Evolutionary conservation across 2,888 invertebrate species (phyloP).

Genomic region (Chydorus sphaericus): DNA sequence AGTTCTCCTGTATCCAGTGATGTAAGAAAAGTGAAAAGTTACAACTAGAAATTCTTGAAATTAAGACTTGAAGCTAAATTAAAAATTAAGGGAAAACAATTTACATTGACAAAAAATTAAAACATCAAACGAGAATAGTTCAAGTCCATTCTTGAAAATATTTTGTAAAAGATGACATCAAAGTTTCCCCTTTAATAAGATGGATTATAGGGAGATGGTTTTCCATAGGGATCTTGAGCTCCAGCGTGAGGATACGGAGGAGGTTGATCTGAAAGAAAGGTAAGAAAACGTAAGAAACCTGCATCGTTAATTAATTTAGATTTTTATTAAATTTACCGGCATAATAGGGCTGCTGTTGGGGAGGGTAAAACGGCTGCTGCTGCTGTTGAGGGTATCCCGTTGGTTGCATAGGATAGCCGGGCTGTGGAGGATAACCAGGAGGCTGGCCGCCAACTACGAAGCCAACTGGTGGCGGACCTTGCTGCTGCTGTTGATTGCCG

Average conservation of each 20-base stretch:
- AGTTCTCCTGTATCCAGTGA: no score
- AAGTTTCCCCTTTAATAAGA: no score
- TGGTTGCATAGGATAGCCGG: not conserved
- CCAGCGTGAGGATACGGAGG: not conserved
- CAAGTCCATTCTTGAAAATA: no score
- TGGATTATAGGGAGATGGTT: slow-evolving; percentile 6
- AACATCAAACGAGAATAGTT: no score
- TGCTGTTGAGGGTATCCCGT: not conserved
- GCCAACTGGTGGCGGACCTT: not conserved
- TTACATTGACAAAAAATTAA: no score
- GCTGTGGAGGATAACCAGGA: not conserved
- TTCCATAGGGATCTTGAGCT: not conserved
- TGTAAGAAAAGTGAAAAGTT: no score
- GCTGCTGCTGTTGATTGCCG: no score
- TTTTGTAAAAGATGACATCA: no score
- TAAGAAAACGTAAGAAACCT: not conserved
- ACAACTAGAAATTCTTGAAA: no score
- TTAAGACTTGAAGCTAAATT: no score
- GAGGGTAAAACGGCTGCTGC: not conserved
- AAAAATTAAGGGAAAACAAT: no score
- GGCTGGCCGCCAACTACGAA: not conserved
- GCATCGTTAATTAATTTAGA: not conserved
- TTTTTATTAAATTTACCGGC: not conserved
- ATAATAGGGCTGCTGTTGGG: not conserved
- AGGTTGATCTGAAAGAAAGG: not conserved